These are phyloP conservation scores for Idaea straminata DNA, from an alignment of 2,888 invertebrate species.

Conservation along the genomic window DNA sequence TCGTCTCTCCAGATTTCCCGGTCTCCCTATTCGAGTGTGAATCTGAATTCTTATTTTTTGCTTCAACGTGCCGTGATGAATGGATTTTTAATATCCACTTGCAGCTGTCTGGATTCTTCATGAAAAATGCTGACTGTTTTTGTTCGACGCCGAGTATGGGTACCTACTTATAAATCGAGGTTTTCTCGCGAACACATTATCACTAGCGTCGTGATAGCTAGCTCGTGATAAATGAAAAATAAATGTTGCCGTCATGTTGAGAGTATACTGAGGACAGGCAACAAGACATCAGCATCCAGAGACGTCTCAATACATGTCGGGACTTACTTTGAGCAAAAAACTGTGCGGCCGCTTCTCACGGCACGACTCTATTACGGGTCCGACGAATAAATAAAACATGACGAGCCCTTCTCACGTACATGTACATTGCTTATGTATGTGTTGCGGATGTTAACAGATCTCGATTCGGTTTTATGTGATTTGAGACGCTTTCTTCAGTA, in stretches of 20 bases:
- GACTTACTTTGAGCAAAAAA: conserved; percentile 71
- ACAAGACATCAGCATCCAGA: conserved; percentile 76
- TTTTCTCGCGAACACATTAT: conserved; percentile 26
- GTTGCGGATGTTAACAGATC: conserved; percentile 72
- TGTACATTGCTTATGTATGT: conserved; percentile 57
- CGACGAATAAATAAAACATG: conserved; percentile 79
- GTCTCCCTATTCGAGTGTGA: conserved; percentile 70
- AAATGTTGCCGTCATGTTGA: conserved; percentile 70
- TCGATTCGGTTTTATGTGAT: conserved; percentile 65
- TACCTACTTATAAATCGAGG: conserved; percentile 24
- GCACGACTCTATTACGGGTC: conserved; percentile 78
- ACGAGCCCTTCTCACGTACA: conserved; percentile 76
- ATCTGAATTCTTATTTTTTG: conserved; percentile 75
- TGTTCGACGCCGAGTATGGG: conserved; percentile 31
- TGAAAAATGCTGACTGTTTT: conserved; percentile 53
- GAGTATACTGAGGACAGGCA: conserved; percentile 68
- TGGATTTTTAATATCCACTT: conserved; percentile 75
- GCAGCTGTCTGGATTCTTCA: conserved; percentile 62
- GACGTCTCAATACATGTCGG: conserved; percentile 75
- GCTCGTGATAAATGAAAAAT: conserved; percentile 45
- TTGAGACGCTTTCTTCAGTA: conserved; percentile 58
- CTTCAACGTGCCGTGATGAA: conserved; percentile 60
- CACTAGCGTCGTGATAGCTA: conserved; percentile 17
- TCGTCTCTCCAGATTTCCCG: conserved; percentile 73
- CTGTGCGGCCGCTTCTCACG: conserved; percentile 72